Conservation (phyloP, 30 jellyfish, hydroid and myxozoan genomes). For the Aurelia aurita region DNA sequence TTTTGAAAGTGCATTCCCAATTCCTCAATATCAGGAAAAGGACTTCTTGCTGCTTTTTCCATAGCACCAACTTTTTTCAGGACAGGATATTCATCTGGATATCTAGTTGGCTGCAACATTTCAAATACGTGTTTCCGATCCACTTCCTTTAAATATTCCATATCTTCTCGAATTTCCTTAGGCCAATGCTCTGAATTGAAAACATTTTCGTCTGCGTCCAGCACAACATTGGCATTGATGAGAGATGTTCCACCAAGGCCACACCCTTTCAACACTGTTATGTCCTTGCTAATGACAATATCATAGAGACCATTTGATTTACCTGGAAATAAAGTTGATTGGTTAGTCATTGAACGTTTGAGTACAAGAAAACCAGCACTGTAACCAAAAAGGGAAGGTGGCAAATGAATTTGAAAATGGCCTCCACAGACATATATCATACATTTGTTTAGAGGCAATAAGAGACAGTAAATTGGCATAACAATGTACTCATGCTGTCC, state of each 20-base stretch:
- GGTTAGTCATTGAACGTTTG: too few relatives aligned
- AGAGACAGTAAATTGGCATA: too few relatives aligned
- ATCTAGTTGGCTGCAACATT: conserved; percentile 61
- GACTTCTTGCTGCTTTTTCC: conserved; percentile 70
- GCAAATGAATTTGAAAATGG: too few relatives aligned
- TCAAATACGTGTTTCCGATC: conserved; percentile 59
- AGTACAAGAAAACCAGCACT: too few relatives aligned
- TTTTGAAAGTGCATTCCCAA: conserved; percentile 48
- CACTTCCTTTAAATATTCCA: conserved; percentile 10
- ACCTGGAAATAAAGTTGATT: too few relatives aligned
- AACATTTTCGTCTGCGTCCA: conserved; percentile 70
- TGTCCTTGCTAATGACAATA: conserved; percentile 60
- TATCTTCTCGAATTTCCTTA: conserved; percentile 40
- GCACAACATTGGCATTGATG: conserved; percentile 77
- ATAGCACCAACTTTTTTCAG: conserved; percentile 52
- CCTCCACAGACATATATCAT: too few relatives aligned
- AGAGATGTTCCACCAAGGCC: conserved; percentile 89
- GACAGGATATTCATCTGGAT: conserved; percentile 67
- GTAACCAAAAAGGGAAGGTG: too few relatives aligned
- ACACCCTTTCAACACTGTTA: conserved; percentile 78
- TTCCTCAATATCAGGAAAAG: conserved; percentile 67
- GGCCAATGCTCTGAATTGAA: conserved; percentile 68
- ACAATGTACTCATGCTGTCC: too few relatives aligned
- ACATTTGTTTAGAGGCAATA: too few relatives aligned
- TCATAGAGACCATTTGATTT: conserved; percentile 46